phyloP scores from a whole-genome alignment of 2,113 vertebrate species.

The Fregata magnificens region DNA sequence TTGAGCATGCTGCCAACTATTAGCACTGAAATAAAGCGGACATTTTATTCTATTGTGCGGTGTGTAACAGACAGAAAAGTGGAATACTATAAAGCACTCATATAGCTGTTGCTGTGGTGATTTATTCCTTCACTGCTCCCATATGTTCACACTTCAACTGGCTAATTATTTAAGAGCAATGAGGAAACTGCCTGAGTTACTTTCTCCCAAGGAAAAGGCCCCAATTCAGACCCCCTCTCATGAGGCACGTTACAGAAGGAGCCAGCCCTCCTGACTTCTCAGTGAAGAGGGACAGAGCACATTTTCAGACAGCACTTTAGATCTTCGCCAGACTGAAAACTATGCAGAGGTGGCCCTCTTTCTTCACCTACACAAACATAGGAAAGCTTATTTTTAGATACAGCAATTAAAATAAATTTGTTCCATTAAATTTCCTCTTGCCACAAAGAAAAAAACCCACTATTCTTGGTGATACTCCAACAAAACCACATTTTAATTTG shows the following conservation, averaged over 20 bases:
- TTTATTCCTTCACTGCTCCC: neutral
- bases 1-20: neutral
- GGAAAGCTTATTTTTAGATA: neutral
- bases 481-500: neutral
- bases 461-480: neutral
- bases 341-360: neutral
- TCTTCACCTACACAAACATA: neutral
- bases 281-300: neutral
- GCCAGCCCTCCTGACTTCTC: neutral
- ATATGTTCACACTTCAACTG: neutral
- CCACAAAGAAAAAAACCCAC: neutral
- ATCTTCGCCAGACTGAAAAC: neutral
- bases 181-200: neutral
- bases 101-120: neutral
- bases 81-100: neutral
- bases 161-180: neutral
- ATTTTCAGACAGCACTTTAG: neutral
- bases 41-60: neutral
- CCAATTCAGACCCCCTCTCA: neutral
- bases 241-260: neutral
- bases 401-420: neutral
- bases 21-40: neutral
- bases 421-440: neutral
- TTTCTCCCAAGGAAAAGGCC: neutral
- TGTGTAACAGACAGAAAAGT: neutral